phyloP scores from a whole-genome alignment of 2,113 vertebrate genomes.

The Pseudopipra pipra region DNA sequence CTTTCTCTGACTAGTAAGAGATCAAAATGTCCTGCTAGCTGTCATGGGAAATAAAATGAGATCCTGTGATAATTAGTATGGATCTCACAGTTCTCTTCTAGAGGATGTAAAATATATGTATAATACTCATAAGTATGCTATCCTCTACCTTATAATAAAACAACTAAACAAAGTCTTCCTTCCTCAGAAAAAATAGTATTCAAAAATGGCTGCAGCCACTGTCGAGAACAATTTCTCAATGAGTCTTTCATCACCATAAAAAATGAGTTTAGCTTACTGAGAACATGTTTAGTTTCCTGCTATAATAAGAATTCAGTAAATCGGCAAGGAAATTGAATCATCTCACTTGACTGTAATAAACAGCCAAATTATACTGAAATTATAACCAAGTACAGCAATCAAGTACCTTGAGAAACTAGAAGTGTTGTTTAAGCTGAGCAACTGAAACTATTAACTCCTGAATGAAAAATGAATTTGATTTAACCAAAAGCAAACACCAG shows the following conservation, averaged over 20 bases:
- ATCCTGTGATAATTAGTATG: not conserved
- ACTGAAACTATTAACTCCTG: not conserved
- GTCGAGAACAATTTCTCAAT: conserved; percentile 63
- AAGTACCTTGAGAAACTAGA: not conserved
- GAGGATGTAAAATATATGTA: not conserved
- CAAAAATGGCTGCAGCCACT: conserved; percentile 20
- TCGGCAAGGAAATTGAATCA: conserved; percentile 52
- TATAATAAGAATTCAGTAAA: conserved; percentile 45
- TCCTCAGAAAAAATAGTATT: conserved; percentile 5
- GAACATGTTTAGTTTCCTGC: conserved; percentile 62
- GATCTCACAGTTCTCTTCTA: not conserved
- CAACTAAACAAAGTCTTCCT: not conserved
- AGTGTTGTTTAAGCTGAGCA: not conserved
- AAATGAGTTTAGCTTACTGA: conserved; percentile 45
- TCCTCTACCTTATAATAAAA: not conserved
- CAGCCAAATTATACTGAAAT: conserved; percentile 25
- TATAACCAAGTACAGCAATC: not conserved
- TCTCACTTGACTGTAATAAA: conserved; percentile 1
- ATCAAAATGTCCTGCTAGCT: not conserved
- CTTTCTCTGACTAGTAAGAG: not conserved
- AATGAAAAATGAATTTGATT: not conserved
- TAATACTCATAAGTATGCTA: not conserved
- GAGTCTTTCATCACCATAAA: conserved; percentile 58
- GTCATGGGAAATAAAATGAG: not conserved
- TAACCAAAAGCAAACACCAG: not conserved